Evolutionary conservation across 2,888 invertebrate species (phyloP).

Genomic region (Laspeyria flexula): DNA sequence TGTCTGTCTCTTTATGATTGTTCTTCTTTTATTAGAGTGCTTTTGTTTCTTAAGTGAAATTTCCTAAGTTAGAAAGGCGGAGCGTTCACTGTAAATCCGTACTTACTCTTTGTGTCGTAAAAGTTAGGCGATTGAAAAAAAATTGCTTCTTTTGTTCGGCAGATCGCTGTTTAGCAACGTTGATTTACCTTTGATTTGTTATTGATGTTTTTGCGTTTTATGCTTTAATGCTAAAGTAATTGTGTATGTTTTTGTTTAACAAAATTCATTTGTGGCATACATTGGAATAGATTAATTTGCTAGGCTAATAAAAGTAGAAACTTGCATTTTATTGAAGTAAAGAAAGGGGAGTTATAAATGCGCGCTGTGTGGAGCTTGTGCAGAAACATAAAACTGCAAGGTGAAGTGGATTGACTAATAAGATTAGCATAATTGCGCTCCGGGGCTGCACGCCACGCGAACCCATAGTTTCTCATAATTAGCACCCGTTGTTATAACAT

Average conservation of each 20-base stretch:
- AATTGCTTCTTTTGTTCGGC: slow-evolving; percentile 60
- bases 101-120: slow-evolving; percentile 79
- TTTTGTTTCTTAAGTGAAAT: slow-evolving; percentile 85
- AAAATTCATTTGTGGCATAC: slow-evolving; percentile 20
- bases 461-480: slow-evolving; percentile 78
- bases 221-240: slow-evolving; percentile 1
- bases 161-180: slow-evolving; percentile 30
- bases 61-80: slow-evolving; percentile 79
- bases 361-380: slow-evolving; percentile 47
- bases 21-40: slow-evolving; percentile 85
- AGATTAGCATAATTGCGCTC: slow-evolving; percentile 80
- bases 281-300: slow-evolving; percentile 41
- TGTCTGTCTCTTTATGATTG: slow-evolving; percentile 82
- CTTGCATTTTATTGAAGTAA: slow-evolving; percentile 42
- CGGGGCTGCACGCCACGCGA: slow-evolving; percentile 77
- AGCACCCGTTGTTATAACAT: slow-evolving; percentile 58
- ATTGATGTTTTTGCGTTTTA: slow-evolving; percentile 9
- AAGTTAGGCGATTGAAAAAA: slow-evolving; percentile 81
- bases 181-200: slow-evolving; percentile 37
- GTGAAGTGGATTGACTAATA: slow-evolving; percentile 81
- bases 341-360: slow-evolving; percentile 37
- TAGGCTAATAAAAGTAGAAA: slow-evolving; percentile 39
- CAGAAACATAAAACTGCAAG: slow-evolving; percentile 67
- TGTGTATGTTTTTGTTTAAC: slow-evolving; percentile 13
- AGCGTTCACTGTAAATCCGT: slow-evolving; percentile 79